phyloP scores from a whole-genome alignment of 2,797 vertebrate species.

The Malurus leucopterus region DNA sequence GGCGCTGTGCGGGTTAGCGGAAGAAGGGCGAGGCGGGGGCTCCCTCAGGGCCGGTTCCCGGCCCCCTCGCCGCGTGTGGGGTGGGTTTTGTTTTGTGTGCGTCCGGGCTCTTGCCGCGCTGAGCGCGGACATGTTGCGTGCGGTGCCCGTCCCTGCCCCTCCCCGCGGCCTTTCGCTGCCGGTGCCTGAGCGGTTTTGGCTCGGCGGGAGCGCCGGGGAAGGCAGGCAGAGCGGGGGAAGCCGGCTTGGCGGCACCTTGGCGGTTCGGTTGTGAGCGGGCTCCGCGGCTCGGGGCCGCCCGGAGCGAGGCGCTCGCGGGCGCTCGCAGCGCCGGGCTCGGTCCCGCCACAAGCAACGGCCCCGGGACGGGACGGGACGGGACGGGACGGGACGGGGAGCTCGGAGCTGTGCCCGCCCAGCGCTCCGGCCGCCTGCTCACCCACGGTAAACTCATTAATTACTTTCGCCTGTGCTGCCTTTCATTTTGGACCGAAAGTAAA shows the following conservation, averaged over 20 bases:
- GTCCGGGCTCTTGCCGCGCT: background rate
- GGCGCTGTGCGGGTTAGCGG: background rate
- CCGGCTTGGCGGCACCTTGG: background rate
- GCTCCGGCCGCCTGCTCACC: background rate
- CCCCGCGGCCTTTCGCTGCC: background rate
- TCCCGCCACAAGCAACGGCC: background rate
- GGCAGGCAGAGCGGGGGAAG: background rate
- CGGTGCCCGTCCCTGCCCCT: background rate
- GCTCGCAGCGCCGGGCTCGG: background rate
- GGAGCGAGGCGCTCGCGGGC: background rate
- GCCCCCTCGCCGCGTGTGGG: background rate
- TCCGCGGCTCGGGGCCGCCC: background rate
- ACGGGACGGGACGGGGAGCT: background rate
- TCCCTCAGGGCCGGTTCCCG: background rate
- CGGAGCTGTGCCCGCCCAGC: background rate
- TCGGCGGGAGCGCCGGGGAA: fast-evolving
- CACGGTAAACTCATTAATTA: fast-evolving
- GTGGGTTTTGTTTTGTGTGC: background rate
- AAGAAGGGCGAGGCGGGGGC: background rate
- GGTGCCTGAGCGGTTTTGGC: background rate
- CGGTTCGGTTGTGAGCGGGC: background rate
- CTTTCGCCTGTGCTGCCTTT: background rate
- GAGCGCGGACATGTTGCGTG: background rate
- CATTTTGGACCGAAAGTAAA: background rate
- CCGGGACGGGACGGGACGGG: background rate